Evolutionary conservation across 2,888 invertebrate species (phyloP), one percentile per base, ranked within the genome.

Genomic region (Zygothrica quintamaculata): DNA sequence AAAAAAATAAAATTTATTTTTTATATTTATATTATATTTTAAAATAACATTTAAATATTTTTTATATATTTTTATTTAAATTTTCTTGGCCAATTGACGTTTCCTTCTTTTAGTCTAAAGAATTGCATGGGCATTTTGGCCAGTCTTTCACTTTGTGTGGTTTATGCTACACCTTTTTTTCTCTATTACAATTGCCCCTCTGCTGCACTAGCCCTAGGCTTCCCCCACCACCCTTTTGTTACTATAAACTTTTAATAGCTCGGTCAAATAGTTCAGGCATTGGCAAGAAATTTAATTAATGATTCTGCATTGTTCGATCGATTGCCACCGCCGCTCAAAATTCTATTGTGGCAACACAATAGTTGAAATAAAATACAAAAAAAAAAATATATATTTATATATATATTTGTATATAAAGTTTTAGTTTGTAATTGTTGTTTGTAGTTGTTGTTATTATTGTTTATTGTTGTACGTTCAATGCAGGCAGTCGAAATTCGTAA

Each of bases 231-330:
- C 29, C 11, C n/a, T 11, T 18, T 18, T 12, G 18, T 15, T 8
- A 6, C 11, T 9, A n/a, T n/a, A n/a, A n/a, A n/a, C n/a, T 12
- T 31, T 33, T 22, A 22, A 22, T 22, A 34, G 57, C 46, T 62
- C 60, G 60, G 65, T 74, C 65, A 70, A 61, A 71, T 61, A 70
- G 74, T 72, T 72, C 67, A 67, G 58, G 58, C 67, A 62, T 72
- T 76, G 72, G 73, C 70, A 44, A 68, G 67, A 80, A 88, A 80
- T 80, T 84, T 86, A 84, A 84, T 84, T 84, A 84, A 84, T 88
- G 87, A 86, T 84, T 86, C 65, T 65, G 68, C 73, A 80, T 86
- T 84, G 84, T 84, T 80, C 77, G 71, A 25, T 77, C 64, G 60
- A 86, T 70, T 77, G 80, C 84, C 76, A 65, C 69, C 73, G 68